Evolutionary conservation across 2,888 invertebrate species (phyloP), one percentile per base, ranked within the genome.

Genomic region (Drosophila flavopinicola): DNA sequence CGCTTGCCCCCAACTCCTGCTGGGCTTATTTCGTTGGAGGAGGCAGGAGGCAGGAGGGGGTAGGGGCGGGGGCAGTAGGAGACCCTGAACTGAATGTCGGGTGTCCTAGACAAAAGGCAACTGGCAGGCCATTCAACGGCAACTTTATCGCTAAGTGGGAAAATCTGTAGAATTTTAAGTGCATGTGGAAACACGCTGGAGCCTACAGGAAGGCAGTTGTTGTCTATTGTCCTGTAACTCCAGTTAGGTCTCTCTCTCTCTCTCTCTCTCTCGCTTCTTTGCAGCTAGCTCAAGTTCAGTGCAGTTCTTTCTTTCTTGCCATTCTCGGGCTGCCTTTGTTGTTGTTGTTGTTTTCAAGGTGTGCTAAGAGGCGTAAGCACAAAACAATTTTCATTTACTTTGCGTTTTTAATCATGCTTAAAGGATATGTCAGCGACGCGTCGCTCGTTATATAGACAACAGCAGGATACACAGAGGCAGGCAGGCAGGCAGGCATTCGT

Each of bases 151-250:
- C 77, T 84, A 85, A 85, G 87, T 86, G 88, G 76, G 76, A 85
- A 85, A 88, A 84, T 85, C 86, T 85, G 88, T 84, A 72, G 87
- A 73, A 75, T 80, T 78, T 85, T 78, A 87, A 85, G 85, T 87
- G 77, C 73, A 71, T 60, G 58, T 61, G 66, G 54, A 48, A 54
- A 45, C 30, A 42, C 32, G 30, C 32, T 13, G 52, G 33, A 56
- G 58, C 68, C 75, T 56, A 56, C 58, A 52, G 58, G 32, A 51
- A 20, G 45, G 29, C 48, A 37, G 45, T 71, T 69, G 45, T 64
- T 61, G 54, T 51, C 63, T 67, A 67, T 75, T 75, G 74, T 73
- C 45, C 48, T 54, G 42, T 37, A 56, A 61, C 75, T 75, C 71
- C 47, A 35, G 23, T 47, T n/a, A 17, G 15, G 49, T 47, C 20